Evolutionary conservation across 2,113 vertebrate species (phyloP), one percentile per base, ranked within the genome.

Genomic region (Nesogale talazaci): DNA sequence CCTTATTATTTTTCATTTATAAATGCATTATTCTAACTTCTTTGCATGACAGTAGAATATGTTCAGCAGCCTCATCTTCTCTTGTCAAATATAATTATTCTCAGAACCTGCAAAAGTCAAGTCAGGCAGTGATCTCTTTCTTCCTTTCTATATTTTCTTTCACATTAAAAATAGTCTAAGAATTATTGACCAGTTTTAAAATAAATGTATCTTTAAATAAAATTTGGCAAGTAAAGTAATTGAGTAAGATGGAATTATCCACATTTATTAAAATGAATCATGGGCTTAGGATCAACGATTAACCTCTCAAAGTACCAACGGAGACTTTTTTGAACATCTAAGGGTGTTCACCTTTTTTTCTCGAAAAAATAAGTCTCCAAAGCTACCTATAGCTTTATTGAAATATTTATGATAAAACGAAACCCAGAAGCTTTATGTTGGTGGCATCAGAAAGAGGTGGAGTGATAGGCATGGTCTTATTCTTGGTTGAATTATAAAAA

Each of bases 401-500:
- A 95, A 97, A 96, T 96, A 97, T 89, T 91, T 90, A 96, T 89
- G 79, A 95, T 92, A 93, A 90, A 97, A 96, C 80, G 69, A 96
- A 97, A 94, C 59, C 42, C 81, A 95, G 83, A 83, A 95, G 86
- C 78, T 97, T 97, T 96, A 83, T 95, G 92, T 91, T 95, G 81
- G 74, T 95, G 95, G 89, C 95, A 97, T 97, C 82, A 97, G 94
- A 97, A 96, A 90, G 94, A 93, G 86, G 93, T 90, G 25, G 63
- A 93, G 65, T 95, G 95, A 94, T 93, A 95, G 96, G 76, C 86
- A 93, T 86, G 95, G 90, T 83, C 90, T 88, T 93, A 93, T 91
- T 95, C 93, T 96, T 88, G 85, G 92, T 74, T 91, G 90, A 97
- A 94, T 97, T 97, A 96, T 97, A 96, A 97, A 97, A 96, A 93